Conservation (phyloP, 2,888 invertebrate species). For the Galerucella calmariensis region DNA sequence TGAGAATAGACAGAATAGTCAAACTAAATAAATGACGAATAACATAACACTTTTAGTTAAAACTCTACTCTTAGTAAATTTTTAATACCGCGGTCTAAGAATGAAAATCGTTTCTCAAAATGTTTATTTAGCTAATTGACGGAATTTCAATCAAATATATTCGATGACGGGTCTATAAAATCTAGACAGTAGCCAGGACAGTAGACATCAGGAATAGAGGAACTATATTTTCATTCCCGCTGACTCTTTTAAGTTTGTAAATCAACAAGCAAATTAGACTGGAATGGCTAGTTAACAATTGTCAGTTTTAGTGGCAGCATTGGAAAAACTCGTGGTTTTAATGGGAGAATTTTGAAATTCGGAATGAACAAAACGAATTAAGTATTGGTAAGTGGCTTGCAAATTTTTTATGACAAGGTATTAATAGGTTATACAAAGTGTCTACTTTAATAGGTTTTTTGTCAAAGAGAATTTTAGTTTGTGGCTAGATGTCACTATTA, state of each 20-base stretch:
- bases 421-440: too few species aligned
- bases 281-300: conserved; percentile 4
- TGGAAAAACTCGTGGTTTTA: not conserved
- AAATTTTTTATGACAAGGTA: too few species aligned
- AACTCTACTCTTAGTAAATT: too few species aligned
- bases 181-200: not conserved
- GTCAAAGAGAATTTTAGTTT: too few species aligned
- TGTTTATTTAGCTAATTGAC: not conserved
- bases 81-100: too few species aligned
- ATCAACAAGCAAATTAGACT: conserved; percentile 16
- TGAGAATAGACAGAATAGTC: too few species aligned
- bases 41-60: too few species aligned
- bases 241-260: conserved; percentile 11
- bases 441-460: too few species aligned
- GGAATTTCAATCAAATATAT: not conserved
- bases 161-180: not conserved
- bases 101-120: too few species aligned
- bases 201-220: conserved; percentile 10
- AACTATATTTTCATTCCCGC: conserved; percentile 9
- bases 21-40: too few species aligned
- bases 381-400: not conserved
- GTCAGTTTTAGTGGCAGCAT: not conserved
- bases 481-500: too few species aligned
- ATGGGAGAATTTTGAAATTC: conserved; percentile 4
- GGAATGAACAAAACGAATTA: not conserved